Base-by-base conservation (phyloP, 2,797 vertebrate species). In the Bradypodion ventrale region DNA sequence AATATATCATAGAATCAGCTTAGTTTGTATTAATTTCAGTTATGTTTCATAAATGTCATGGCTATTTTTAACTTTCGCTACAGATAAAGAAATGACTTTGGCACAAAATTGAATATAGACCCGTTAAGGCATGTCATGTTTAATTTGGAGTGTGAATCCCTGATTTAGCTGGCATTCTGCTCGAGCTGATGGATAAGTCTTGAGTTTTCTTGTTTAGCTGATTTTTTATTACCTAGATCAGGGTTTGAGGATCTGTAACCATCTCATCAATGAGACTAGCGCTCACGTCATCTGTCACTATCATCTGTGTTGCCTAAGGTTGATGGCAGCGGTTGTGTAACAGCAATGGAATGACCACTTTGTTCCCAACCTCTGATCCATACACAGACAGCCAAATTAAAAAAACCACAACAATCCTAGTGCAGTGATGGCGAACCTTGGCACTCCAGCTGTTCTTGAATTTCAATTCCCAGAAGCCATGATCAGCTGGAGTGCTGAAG, bases 141-240 rank as follows among this genome's bases (percentile, higher is more conserved):
- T 85, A 72, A 60, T 66, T 86, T 44, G 84, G 27, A 83, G 15
- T 75, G 2, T 81, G 86, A 46, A 63, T 46, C 60, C 10, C 4
- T 85, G 1, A 78, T 85, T 35, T 80, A 0, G 4, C 89, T 92
- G 85, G 7, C 27, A 44, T 88, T 89, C 37, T 77, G 21, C 2
- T 81, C 89, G 13, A 89, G 44, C 66, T 83, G 89, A 84, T 9
- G 70, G 21, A 62, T 89, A 78, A 93, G 15, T 13, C 52, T 42
- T 86, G 73, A 40, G 83, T 23, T 91, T 90, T 62, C 21, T 65
- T 65, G 44, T 52, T 89, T 78, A 87, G 32, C 37, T 89, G 70
- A 59, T 89, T 52, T 25, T 23, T n/a, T 40, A 23, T 70, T 25
- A 70, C 21, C 37, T 70, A 23, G 19, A 40, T 35, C 19, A 42